A percentile compares a stretch with the other conserved stretches of the same genome.
Evolutionary conservation across 2,888 invertebrate genomes (phyloP).

Genomic region (Electrophaes corylata): DNA sequence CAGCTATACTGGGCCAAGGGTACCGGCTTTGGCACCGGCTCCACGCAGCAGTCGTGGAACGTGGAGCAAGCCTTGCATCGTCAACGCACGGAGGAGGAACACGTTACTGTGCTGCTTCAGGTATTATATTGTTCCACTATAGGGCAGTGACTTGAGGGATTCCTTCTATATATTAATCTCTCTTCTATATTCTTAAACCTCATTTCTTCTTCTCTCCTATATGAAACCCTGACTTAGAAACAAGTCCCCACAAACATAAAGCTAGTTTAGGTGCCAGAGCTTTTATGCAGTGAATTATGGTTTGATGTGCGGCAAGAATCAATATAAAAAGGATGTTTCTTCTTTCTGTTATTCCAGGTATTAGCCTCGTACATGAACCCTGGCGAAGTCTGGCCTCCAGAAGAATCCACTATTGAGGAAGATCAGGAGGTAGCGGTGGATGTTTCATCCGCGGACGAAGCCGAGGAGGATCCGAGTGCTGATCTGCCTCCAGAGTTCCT

Average conservation of each 20-base stretch:
- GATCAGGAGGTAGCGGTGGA: constrained; percentile 36
- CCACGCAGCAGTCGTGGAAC: constrained; percentile 98
- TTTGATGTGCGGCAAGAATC: too few species aligned
- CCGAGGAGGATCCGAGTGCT: constrained; percentile 52
- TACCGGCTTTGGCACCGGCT: constrained; percentile 98
- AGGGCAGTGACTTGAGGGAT: too few species aligned
- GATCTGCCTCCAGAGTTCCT: constrained; percentile 88
- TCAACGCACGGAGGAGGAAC: constrained; percentile 96
- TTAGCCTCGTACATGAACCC: constrained; percentile 95
- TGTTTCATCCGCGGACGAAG: constrained; percentile 54
- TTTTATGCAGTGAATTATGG: too few species aligned
- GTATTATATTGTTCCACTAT: background rate
- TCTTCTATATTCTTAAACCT: too few species aligned
- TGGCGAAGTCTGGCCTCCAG: constrained; percentile 82
- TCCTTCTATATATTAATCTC: too few species aligned
- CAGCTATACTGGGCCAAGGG: constrained; percentile 98
- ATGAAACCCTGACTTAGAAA: too few species aligned
- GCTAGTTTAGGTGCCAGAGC: too few species aligned
- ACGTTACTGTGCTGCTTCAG: constrained; percentile 87
- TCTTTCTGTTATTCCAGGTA: constrained; percentile 79
- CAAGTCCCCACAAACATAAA: too few species aligned
- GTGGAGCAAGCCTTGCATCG: constrained; percentile 96
- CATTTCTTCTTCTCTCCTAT: too few species aligned
- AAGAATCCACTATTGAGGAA: constrained; percentile 72
- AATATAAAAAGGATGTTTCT: too few species aligned